phyloP scores from a whole-genome alignment of 2,888 invertebrate genomes.

The Pristionchus japonicus region DNA sequence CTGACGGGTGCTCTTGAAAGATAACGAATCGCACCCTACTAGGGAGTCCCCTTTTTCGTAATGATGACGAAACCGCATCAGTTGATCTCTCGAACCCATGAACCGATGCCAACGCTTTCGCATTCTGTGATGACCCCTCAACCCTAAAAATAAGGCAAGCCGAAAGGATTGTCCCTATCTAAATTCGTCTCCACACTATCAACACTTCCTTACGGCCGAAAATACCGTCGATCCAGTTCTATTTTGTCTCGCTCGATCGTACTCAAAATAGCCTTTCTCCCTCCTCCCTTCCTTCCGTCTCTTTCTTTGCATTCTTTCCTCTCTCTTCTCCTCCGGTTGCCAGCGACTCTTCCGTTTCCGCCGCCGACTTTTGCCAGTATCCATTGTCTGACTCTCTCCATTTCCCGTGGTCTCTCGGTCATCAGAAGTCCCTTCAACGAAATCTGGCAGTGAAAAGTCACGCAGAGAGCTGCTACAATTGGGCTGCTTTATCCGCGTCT shows the following conservation, averaged over 20 bases:
- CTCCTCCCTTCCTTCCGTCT: neutral
- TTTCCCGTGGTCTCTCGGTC: neutral
- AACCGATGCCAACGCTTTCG: too few species aligned
- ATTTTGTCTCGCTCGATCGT: neutral
- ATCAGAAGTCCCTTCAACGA: neutral
- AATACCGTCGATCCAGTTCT: neutral
- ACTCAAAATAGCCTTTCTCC: constrained; percentile 21
- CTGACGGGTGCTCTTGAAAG: neutral
- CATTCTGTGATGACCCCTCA: too few species aligned
- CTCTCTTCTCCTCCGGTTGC: neutral
- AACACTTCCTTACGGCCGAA: neutral
- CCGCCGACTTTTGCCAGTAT: neutral
- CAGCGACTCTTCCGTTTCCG: neutral
- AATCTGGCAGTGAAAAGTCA: neutral
- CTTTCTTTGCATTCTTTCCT: neutral
- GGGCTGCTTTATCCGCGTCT: neutral
- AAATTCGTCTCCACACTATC: neutral
- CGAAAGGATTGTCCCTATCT: neutral
- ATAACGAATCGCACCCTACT: too few species aligned
- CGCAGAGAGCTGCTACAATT: neutral
- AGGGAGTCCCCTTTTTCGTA: neutral
- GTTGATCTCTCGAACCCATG: too few species aligned
- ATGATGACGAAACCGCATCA: too few species aligned
- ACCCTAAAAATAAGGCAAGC: neutral
- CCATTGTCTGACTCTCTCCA: neutral